A percentile compares a stretch with the other conserved stretches of the same genome.
Evolutionary conservation across 2,888 invertebrate species (phyloP).

Genomic region (Euproctis similis): DNA sequence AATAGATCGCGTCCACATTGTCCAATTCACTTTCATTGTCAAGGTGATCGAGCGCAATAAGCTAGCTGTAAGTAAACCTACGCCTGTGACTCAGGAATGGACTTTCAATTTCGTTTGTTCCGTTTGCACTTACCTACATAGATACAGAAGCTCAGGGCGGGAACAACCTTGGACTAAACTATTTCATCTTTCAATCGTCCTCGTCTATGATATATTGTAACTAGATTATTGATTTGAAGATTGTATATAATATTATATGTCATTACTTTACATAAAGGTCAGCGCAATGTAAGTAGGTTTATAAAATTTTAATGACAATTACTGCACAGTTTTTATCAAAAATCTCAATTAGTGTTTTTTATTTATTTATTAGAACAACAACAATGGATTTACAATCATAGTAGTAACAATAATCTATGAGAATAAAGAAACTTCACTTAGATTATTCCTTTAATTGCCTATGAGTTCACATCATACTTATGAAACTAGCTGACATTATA

Average conservation of each 20-base stretch:
- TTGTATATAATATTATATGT: slow-evolving; percentile 11
- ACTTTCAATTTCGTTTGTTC: slow-evolving; percentile 68
- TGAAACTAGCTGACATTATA: no score
- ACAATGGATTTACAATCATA: no score
- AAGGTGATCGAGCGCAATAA: slow-evolving; percentile 52
- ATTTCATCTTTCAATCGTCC: no score
- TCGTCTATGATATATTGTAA: slow-evolving; percentile 16
- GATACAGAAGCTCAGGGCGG: slow-evolving; percentile 34
- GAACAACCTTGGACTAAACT: slow-evolving; percentile 40
- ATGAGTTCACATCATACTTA: no score
- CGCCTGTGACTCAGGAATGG: slow-evolving; percentile 61
- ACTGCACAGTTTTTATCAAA: no score
- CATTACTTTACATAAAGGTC: slow-evolving; percentile 14
- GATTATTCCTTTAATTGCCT: no score
- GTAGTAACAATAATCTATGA: no score
- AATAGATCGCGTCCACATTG: slow-evolving; percentile 43
- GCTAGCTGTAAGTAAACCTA: slow-evolving; percentile 38
- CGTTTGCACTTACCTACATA: slow-evolving; percentile 33
- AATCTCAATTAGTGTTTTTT: no score
- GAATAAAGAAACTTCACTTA: no score
- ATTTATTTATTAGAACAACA: no score
- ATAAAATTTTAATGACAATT: no score
- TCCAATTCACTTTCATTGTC: slow-evolving; percentile 71
- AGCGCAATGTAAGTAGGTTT: slow-evolving; percentile 8
- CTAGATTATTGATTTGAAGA: slow-evolving; percentile 8